Percentiles rank a stretch among this genome's conserved stretches.
phyloP scores from a whole-genome alignment of 2,113 vertebrate species.

The Aptenodytes forsteri region DNA sequence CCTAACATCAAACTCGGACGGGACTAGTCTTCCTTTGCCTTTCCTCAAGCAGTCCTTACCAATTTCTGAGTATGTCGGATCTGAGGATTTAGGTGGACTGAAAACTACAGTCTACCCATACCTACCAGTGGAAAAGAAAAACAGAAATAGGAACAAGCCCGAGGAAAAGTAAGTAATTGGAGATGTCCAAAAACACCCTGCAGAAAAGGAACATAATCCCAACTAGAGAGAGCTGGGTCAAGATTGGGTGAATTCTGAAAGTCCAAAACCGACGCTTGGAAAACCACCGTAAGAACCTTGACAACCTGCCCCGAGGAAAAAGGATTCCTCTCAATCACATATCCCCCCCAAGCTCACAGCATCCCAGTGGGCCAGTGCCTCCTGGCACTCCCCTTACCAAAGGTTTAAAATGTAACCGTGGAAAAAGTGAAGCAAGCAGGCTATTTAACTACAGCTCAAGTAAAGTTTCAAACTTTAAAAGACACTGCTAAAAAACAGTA shows the following conservation, averaged over 20 bases:
- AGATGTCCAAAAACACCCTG: neutral
- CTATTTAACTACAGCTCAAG: neutral
- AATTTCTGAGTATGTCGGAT: neutral
- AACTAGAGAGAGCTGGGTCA: neutral
- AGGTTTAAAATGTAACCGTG: neutral
- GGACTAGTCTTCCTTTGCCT: neutral
- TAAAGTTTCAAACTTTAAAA: neutral
- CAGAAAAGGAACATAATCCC: neutral
- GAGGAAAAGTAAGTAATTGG: neutral
- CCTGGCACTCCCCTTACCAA: neutral
- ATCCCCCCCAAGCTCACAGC: neutral
- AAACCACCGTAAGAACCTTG: neutral
- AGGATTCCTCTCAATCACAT: accelerated
- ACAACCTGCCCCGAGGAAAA: neutral
- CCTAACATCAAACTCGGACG: neutral
- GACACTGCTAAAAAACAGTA: neutral
- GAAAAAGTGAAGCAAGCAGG: neutral
- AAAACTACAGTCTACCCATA: neutral
- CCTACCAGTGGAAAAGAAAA: neutral
- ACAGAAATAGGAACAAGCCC: neutral
- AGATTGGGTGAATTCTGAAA: neutral
- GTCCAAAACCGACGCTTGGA: neutral
- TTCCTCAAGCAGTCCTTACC: neutral
- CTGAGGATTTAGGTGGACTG: neutral
- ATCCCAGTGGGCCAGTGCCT: neutral